Evolutionary conservation across 2,888 invertebrate species (phyloP).

Genomic region (Xestia c-nigrum): DNA sequence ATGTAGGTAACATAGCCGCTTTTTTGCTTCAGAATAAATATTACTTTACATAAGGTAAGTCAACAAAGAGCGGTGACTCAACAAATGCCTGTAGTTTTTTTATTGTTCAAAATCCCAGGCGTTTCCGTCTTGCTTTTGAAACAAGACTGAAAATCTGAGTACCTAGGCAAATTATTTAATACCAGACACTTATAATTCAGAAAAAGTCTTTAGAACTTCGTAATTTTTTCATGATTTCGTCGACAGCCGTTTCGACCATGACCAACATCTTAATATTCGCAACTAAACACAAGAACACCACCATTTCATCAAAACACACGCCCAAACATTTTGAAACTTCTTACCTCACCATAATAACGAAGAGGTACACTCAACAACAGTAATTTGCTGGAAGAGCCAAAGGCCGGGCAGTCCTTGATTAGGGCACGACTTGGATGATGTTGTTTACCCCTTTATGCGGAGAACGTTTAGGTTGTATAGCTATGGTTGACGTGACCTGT

Average conservation of each 20-base stretch:
- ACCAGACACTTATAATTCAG: neutral
- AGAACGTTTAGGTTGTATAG: slow-evolving; percentile 59
- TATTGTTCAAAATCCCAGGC: too few relatives aligned
- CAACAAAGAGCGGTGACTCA: neutral
- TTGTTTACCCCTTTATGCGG: slow-evolving; percentile 69
- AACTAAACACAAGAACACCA: slow-evolving; percentile 41
- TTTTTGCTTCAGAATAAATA: slow-evolving; percentile 22
- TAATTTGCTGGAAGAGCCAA: slow-evolving; percentile 76
- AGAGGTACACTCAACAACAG: slow-evolving; percentile 70
- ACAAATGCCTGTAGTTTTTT: neutral
- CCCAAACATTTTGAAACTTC: slow-evolving; percentile 47
- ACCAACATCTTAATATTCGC: slow-evolving; percentile 45
- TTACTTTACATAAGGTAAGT: neutral
- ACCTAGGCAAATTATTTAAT: neutral
- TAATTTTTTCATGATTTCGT: neutral
- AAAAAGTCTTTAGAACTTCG: neutral
- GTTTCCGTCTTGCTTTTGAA: neutral
- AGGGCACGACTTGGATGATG: slow-evolving; percentile 75
- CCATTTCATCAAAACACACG: slow-evolving; percentile 14
- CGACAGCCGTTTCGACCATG: neutral
- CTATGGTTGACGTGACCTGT: slow-evolving; percentile 61
- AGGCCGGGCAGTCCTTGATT: slow-evolving; percentile 73
- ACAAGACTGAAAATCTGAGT: neutral
- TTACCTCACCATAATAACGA: slow-evolving; percentile 60
- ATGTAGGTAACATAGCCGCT: slow-evolving; percentile 32